Base-by-base conservation (phyloP, 2,113 vertebrate genomes). In the Myiozetetes cayanensis region DNA sequence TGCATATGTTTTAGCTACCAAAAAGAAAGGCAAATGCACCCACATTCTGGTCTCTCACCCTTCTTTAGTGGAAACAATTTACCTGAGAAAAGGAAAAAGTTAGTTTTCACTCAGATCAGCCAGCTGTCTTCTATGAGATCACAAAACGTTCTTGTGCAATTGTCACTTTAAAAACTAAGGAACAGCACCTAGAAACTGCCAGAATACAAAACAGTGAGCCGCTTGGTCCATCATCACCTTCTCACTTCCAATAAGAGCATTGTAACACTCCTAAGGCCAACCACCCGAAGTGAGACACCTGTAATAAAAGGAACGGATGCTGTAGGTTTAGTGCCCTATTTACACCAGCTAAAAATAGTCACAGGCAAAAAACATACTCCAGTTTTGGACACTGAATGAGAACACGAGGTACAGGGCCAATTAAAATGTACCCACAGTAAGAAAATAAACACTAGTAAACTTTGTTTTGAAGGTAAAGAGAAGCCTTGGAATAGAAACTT, bases 381-480 rank as follows among this genome's bases (percentile, higher is more conserved):
- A 21, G 37, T 44, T 92, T 89, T 89, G 81, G 77, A 61, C 39
- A 49, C 68, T 59, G 41, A 68, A 63, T 23, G 65, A 78, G 76
- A 84, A n/a, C 35, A 84, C 20, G 11, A 55, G n/a, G 75, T 62
- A 49, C 3, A 8, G 62, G 43, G 72, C 59, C 16, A 86, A 84
- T 53, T 78, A 84, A 94, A 77, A 88, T 71, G 84, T n/a, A 82
- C 44, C 56, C 43, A 52, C 33, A 63, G 52, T 61, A 90, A 68
- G 72, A 90, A 90, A 86, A 84, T 22, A 88, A 9, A n/a, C 27
- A 59, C 7, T 23, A 72, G 39, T 47, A 89, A 90, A 72, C 30
- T 76, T 35, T 27, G 20, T 25, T 47, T 65, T 55, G 75, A 73
- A 85, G 67, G 43, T 55, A 84, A 80, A 84, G 20, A 43, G 12